These are phyloP conservation scores for Cherax destructor DNA, from an alignment of 1,140 invertebrate species.

Conservation along the genomic window DNA sequence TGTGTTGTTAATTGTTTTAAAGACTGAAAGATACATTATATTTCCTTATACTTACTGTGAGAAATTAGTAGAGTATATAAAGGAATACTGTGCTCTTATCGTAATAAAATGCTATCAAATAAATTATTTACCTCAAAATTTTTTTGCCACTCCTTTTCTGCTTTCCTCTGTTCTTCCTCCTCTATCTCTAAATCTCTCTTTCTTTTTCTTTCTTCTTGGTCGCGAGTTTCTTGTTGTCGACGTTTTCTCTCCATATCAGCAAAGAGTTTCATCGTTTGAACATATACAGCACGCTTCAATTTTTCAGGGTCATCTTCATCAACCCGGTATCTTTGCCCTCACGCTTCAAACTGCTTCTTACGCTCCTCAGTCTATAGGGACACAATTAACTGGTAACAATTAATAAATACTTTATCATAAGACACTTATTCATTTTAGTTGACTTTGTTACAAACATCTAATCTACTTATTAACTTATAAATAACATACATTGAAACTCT, in stretches of 20 bases:
- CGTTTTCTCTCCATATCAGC: conserved; percentile 94
- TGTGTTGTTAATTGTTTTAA: too few species aligned
- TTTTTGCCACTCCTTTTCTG: conserved; percentile 96
- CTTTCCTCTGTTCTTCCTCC: conserved; percentile 90
- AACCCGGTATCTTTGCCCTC: conserved; percentile 84
- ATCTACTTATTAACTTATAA: too few species aligned
- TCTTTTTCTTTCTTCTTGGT: conserved; percentile 95
- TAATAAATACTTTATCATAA: background rate
- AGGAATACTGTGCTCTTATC: too few species aligned
- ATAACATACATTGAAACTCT: too few species aligned
- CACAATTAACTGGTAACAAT: background rate
- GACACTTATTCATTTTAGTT: too few species aligned
- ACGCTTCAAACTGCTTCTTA: conserved; percentile 94
- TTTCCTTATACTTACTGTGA: too few species aligned
- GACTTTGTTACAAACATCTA: too few species aligned
- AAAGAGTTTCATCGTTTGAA: conserved; percentile 99
- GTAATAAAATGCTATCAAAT: too few species aligned
- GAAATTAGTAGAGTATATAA: too few species aligned
- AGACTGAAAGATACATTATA: too few species aligned
- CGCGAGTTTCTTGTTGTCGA: conserved; percentile 85
- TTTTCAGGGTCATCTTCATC: conserved; percentile 96
- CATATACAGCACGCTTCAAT: conserved; percentile 95
- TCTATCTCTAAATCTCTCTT: conserved; percentile 96
- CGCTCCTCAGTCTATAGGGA: conserved; percentile 90
- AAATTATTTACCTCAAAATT: conserved; percentile 90